A percentile compares a stretch with the other conserved stretches of the same genome.
These are phyloP conservation scores for Dicaeum eximium DNA, from an alignment of 2,113 vertebrate genomes.

Conservation along the genomic window DNA sequence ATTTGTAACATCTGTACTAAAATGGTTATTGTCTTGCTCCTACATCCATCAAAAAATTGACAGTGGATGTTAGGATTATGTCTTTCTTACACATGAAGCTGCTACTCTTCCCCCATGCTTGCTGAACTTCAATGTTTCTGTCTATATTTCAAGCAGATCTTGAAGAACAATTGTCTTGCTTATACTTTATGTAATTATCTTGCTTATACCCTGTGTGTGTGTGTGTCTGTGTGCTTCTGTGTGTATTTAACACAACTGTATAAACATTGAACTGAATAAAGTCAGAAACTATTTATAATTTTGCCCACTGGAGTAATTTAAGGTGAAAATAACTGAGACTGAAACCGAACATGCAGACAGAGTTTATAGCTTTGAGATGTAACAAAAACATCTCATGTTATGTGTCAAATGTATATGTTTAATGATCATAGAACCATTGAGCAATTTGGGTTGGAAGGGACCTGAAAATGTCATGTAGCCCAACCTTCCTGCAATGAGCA, in stretches of 20 bases:
- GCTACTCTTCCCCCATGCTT: neutral
- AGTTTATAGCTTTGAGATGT: slow-evolving; percentile 3
- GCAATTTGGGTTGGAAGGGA: fast-evolving
- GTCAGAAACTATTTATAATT: slow-evolving; percentile 45
- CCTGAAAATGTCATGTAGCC: neutral
- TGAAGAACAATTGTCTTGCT: neutral
- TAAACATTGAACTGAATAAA: slow-evolving; percentile 44
- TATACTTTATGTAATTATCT: neutral
- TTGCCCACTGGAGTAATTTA: slow-evolving; percentile 28
- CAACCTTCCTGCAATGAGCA: neutral
- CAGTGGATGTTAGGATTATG: neutral
- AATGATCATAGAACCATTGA: neutral
- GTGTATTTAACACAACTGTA: slow-evolving; percentile 46
- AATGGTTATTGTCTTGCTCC: neutral
- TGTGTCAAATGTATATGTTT: neutral
- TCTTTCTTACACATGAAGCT: neutral
- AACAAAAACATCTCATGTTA: neutral
- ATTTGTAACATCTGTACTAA: neutral
- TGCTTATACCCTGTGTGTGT: neutral
- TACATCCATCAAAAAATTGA: neutral
- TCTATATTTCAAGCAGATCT: slow-evolving; percentile 38
- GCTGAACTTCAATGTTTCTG: neutral
- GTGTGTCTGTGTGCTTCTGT: neutral
- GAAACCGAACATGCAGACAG: neutral
- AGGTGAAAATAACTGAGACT: neutral